A percentile compares a stretch with the other conserved stretches of the same genome.
Conservation (phyloP, 2,113 vertebrate species). For the Apeltes quadracus region DNA sequence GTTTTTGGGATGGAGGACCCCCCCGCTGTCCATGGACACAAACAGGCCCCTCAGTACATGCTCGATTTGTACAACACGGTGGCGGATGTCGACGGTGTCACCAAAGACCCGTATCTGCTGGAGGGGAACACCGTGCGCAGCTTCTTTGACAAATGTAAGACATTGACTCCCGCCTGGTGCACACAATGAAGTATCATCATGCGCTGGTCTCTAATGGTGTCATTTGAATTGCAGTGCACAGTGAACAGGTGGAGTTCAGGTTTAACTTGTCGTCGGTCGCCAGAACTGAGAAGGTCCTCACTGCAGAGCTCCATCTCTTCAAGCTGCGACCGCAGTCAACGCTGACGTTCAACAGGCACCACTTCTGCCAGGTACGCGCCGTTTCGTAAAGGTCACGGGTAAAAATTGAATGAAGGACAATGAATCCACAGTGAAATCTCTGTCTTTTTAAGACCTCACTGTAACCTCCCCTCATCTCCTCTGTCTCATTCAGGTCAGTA, state of each 20-base stretch:
- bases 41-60: conserved; percentile 92
- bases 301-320: conserved; percentile 90
- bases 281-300: conserved; percentile 86
- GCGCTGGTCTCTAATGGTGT: not conserved
- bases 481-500: conserved; percentile 80
- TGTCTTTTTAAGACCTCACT: not conserved
- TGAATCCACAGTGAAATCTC: not conserved
- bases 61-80: conserved; percentile 90
- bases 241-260: conserved; percentile 83
- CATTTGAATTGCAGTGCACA: conserved; percentile 72
- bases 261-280: conserved; percentile 86
- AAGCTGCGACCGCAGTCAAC: conserved; percentile 80
- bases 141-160: conserved; percentile 90
- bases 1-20: conserved; percentile 91
- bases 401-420: not conserved
- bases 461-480: not conserved
- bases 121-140: conserved; percentile 92
- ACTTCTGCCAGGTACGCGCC: conserved; percentile 86
- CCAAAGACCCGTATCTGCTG: conserved; percentile 86
- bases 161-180: not conserved
- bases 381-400: not conserved
- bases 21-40: conserved; percentile 75
- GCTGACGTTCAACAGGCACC: conserved; percentile 74
- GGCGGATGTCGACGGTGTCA: conserved; percentile 88
- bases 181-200: not conserved